Evolutionary conservation across 2,797 vertebrate species (phyloP), one percentile per base, ranked within the genome.

Genomic region (Lacerta viridis): DNA sequence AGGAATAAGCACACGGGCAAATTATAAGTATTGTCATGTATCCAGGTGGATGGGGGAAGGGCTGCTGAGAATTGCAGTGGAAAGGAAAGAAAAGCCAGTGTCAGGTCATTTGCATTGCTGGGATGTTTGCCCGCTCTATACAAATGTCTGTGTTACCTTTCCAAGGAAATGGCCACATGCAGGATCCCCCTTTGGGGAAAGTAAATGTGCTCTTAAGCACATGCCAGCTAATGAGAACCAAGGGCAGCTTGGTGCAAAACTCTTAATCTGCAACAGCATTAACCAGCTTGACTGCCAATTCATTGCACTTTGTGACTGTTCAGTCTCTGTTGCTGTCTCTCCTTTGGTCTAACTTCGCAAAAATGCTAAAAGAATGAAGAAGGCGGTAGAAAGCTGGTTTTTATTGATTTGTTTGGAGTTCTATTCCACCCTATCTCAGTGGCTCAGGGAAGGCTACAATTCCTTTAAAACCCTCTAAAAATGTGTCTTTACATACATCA

Each of bases 311-410:
- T 90, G 91, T 89, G 90, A 90, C 77, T 88, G 92, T 95, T 92
- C 92, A 95, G 92, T 95, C 93, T 93, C 92, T 94, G 94, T 95
- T 95, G 93, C 93, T 93, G 93, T 93, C 88, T 95, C 90, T 93
- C 94, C 92, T 93, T 93, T 95, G 93, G 93, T 89, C 93, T 95
- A 96, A 95, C 93, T 92, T 93, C 89, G 83, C 88, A 93, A 93
- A 95, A 93, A 95, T 80, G 95, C 95, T 95, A 95, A 94, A 95
- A 92, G 91, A 92, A 93, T 84, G 88, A 92, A 94, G 92, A 95
- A 69, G 88, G 91, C 68, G 55, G 59, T 71, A 72, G 43, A 55
- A 55, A 23, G 29, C 18, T 55, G 50, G 43, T 13, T 23, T 50
- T 20, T 6, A 46, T 23, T 55, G 50, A n/a, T 69, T 36, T 82